Base-by-base conservation (phyloP, 2,797 vertebrate species). In the Gadopsis bispinosus region DNA sequence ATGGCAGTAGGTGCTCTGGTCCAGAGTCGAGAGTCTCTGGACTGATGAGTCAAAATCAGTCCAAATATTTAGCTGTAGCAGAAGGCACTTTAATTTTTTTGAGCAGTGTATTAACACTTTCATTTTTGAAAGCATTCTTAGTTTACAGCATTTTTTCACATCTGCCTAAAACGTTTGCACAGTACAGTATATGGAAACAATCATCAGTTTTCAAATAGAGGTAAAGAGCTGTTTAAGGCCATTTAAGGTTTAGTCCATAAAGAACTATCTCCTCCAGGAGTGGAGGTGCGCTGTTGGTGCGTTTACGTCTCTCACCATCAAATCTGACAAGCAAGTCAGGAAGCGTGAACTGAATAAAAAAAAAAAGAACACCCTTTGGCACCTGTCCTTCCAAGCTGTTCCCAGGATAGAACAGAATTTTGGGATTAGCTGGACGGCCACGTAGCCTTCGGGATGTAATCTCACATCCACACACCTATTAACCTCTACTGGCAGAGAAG, bases 401-500 rank as follows among this genome's bases (percentile, higher is more conserved):
- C 80, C 86, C 60, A 39, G 75, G 75, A 81, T 83, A 71, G 77
- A 86, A 87, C 71, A 83, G 82, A 78, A 87, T 88, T 89, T 61
- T 8, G 60, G 88, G 86, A 87, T 91, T 91, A 89, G 77, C 79
- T n/a, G 33, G 80, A 85, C 33, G 33, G 33, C 73, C 59, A 33
- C 43, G 62, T 74, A 75, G 87, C 88, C 83, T 90, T 80, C 82
- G 83, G 88, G 87, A 90, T 88, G 83, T 86, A 91, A 88, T 89
- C 90, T 85, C 88, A 85, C 84, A 45, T 85, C 76, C 85, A 85
- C 91, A 89, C 88, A 86, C 85, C 88, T 86, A 87, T 87, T 87
- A 91, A 90, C 92, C 90, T 88, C 87, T 45, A 87, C 85, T 80
- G 72, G 77, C 77, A 86, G 80, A 90, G 86, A 89, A 91, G 88